A percentile compares a stretch with the other conserved stretches of the same genome.
Conservation (phyloP, 2,797 vertebrate genomes). For the Melanotaenia maccullochi region DNA sequence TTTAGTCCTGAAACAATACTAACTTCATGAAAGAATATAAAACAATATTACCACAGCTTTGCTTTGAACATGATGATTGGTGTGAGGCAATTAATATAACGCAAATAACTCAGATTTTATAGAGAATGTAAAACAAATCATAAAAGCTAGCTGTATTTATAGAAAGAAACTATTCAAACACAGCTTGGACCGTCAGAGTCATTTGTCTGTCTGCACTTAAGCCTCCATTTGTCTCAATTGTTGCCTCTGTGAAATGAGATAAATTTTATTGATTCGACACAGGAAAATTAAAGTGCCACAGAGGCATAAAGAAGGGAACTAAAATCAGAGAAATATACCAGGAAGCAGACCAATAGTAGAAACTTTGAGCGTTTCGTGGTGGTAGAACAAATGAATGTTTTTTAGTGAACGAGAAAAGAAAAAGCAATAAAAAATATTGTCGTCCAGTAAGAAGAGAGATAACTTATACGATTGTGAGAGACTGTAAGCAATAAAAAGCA, state of each 20-base stretch:
- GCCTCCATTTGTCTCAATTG: constrained; percentile 36
- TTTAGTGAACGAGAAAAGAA: neutral
- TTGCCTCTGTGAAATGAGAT: constrained; percentile 43
- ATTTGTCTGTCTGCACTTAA: constrained; percentile 37
- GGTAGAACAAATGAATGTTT: neutral
- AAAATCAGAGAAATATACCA: constrained; percentile 20
- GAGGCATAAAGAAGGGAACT: neutral
- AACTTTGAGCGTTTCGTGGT: neutral
- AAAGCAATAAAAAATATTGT: neutral
- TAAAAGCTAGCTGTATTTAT: constrained; percentile 37
- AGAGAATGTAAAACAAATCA: constrained; percentile 32
- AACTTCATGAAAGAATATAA: neutral
- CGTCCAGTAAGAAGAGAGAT: neutral
- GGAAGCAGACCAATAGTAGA: neutral
- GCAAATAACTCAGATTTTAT: constrained; percentile 36
- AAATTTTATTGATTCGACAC: constrained; percentile 41
- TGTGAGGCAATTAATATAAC: constrained; percentile 31
- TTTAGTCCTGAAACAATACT: neutral
- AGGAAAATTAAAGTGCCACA: constrained; percentile 19
- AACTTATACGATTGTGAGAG: neutral
- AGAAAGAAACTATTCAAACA: constrained; percentile 39
- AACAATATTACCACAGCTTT: constrained; percentile 3
- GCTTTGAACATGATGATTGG: constrained; percentile 25
- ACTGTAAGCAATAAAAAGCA: neutral
- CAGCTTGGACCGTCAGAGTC: constrained; percentile 11